Evolutionary conservation across 2,113 vertebrate species (phyloP).

Genomic region (Helogale parvula): DNA sequence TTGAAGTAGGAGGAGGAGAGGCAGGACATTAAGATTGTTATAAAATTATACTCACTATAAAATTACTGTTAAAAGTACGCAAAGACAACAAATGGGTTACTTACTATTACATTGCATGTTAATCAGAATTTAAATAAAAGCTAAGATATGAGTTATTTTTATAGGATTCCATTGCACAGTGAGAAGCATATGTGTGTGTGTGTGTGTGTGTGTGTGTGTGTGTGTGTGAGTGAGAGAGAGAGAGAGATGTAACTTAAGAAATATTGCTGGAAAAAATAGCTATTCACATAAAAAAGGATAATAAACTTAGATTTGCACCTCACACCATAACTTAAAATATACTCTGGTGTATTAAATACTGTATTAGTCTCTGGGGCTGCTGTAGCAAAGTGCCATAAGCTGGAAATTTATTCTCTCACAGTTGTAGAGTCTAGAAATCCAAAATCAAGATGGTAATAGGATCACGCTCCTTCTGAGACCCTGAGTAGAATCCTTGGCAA

Average conservation of each 20-base stretch:
- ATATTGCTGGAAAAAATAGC: neutral
- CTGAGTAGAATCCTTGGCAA: neutral
- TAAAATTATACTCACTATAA: neutral
- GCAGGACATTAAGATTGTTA: neutral
- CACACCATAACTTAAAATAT: neutral
- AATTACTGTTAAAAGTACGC: neutral
- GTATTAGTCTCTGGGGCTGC: neutral
- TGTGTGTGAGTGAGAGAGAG: no score
- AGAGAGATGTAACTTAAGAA: neutral
- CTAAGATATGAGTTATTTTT: neutral
- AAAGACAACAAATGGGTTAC: neutral
- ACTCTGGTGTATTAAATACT: neutral
- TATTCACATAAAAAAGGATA: neutral
- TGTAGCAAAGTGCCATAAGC: neutral
- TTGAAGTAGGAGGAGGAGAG: neutral
- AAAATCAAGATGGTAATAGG: neutral
- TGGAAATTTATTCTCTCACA: neutral
- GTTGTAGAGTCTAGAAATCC: neutral
- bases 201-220: neutral
- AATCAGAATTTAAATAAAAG: neutral
- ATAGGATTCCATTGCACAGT: neutral
- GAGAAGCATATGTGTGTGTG: neutral
- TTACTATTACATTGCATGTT: neutral
- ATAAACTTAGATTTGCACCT: neutral
- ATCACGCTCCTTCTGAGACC: neutral